These are phyloP conservation scores for Saccopteryx bilineata DNA, from an alignment of 2,113 vertebrate genomes.

Conservation along the genomic window DNA sequence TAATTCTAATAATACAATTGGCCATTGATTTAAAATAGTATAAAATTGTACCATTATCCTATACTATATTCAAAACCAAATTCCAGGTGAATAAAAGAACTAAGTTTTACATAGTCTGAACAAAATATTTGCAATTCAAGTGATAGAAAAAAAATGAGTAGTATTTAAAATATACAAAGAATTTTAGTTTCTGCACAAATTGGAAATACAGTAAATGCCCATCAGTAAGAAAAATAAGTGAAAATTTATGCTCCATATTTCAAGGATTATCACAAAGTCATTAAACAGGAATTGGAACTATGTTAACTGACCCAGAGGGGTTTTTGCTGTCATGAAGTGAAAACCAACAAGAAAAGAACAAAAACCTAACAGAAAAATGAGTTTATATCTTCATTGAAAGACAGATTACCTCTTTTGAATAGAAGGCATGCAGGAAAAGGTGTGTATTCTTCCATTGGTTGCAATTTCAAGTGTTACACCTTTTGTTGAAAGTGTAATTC, in stretches of 20 bases:
- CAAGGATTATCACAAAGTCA: slow-evolving; percentile 12
- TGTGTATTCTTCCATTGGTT: neutral
- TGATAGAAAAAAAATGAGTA: neutral
- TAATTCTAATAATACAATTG: neutral
- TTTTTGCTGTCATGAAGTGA: neutral
- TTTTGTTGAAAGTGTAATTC: neutral
- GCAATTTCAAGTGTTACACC: neutral
- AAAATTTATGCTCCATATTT: neutral
- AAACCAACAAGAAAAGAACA: slow-evolving; percentile 5
- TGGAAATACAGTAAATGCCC: neutral
- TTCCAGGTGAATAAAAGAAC: neutral
- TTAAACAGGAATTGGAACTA: neutral
- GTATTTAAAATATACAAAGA: neutral
- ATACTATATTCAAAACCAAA: neutral
- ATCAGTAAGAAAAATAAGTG: slow-evolving; percentile 51
- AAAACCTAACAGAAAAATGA: neutral
- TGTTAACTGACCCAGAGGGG: neutral
- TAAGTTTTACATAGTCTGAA: slow-evolving; percentile 17
- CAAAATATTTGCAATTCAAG: slow-evolving; percentile 18
- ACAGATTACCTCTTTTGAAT: neutral
- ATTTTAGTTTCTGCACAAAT: neutral
- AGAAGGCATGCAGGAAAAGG: neutral
- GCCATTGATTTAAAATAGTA: neutral
- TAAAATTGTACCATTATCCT: neutral
- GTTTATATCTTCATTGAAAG: neutral